Evolutionary conservation across 2,888 invertebrate species (phyloP).

Genomic region (Eupithecia insigniata): DNA sequence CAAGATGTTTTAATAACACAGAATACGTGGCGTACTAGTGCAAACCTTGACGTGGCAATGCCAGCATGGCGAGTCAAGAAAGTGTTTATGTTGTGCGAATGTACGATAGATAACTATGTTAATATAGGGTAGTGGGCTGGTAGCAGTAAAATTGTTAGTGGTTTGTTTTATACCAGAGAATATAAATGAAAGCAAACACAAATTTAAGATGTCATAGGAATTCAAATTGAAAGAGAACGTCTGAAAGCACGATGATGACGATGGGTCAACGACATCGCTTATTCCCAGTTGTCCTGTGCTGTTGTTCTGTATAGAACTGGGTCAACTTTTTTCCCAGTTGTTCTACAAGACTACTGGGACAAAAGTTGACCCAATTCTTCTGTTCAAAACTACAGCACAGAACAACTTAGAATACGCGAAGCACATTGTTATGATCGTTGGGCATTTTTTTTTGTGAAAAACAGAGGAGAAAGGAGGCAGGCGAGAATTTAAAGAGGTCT

Average conservation of each 20-base stretch:
- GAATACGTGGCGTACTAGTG: not conserved
- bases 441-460: not conserved
- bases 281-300: too few species aligned
- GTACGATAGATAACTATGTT: not conserved
- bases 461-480: not conserved
- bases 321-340: too few species aligned
- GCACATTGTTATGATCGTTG: too few species aligned
- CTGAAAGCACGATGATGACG: too few species aligned
- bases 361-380: too few species aligned
- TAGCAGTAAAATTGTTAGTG: not conserved
- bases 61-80: not conserved
- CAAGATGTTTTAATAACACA: conserved; percentile 1
- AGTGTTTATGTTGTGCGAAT: not conserved
- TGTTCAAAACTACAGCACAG: too few species aligned
- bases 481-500: not conserved
- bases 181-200: not conserved
- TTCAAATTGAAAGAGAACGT: too few species aligned
- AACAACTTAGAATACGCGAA: too few species aligned
- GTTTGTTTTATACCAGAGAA: not conserved
- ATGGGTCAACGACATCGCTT: too few species aligned
- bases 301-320: too few species aligned
- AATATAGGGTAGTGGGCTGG: not conserved
- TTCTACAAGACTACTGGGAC: too few species aligned
- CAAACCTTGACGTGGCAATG: not conserved
- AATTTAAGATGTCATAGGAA: too few species aligned